Evolutionary conservation across 2,888 invertebrate genomes (phyloP).

Genomic region (Charanyca ferruginea): DNA sequence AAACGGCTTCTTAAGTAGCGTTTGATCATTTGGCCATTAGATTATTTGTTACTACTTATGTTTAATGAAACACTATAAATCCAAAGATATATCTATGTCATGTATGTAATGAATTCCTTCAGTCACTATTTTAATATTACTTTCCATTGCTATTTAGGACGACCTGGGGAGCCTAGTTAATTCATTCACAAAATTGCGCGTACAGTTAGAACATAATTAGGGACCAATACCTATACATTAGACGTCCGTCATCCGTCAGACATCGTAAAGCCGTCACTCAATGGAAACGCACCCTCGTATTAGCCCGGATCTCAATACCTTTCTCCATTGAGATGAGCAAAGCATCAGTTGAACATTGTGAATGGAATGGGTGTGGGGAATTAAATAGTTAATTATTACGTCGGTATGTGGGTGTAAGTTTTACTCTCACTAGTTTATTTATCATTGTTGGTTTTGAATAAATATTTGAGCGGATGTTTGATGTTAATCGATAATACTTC

Average conservation of each 20-base stretch:
- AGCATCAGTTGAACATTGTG: constrained; percentile 58
- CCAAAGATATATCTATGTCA: no score
- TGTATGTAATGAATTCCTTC: no score
- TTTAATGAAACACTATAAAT: no score
- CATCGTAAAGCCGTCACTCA: constrained; percentile 24
- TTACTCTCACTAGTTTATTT: constrained; percentile 50
- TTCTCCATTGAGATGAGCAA: constrained; percentile 63
- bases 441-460: constrained; percentile 8
- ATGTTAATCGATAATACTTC: constrained; percentile 1
- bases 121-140: no score
- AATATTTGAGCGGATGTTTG: constrained; percentile 3
- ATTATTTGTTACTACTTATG: no score
- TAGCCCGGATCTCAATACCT: constrained; percentile 58
- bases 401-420: constrained; percentile 27
- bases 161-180: no score
- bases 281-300: constrained; percentile 31
- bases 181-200: no score
- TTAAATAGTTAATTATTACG: constrained; percentile 53
- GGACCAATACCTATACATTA: no score
- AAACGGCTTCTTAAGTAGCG: no score
- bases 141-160: no score
- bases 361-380: constrained; percentile 61
- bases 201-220: no score
- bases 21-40: no score
- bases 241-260: not conserved